phyloP scores from a whole-genome alignment of 2,797 vertebrate species.

The Thalassophryne amazonica region DNA sequence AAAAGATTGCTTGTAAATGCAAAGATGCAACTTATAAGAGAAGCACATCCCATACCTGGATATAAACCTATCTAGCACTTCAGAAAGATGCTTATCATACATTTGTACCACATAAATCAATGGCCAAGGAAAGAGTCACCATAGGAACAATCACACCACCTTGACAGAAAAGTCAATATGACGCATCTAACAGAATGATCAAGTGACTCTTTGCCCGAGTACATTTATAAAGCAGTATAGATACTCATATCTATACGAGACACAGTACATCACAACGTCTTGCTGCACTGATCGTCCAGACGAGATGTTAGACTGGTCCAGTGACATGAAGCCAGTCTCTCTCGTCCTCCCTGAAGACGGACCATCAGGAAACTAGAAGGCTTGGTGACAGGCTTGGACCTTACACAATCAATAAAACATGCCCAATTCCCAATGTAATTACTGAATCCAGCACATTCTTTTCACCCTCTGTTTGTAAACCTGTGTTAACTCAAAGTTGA shows the following conservation, averaged over 20 bases:
- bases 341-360: constrained; percentile 36
- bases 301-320: constrained; percentile 35
- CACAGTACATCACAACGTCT: not conserved
- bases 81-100: constrained; percentile 70
- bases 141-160: constrained; percentile 52
- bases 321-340: constrained; percentile 35
- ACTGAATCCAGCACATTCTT: constrained; percentile 54
- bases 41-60: constrained; percentile 48
- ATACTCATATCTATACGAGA: not conserved
- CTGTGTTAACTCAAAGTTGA: constrained; percentile 40
- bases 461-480: constrained; percentile 22
- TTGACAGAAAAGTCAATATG: constrained; percentile 68
- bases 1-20: too few species aligned
- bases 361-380: constrained; percentile 49
- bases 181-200: constrained; percentile 36
- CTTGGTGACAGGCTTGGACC: constrained; percentile 65
- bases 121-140: constrained; percentile 49
- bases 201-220: constrained; percentile 16
- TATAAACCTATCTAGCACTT: constrained; percentile 55
- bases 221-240: constrained; percentile 7
- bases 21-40: too few species aligned
- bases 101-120: constrained; percentile 58
- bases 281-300: constrained; percentile 5
- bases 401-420: constrained; percentile 80
- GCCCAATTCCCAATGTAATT: constrained; percentile 72